Conservation (phyloP, 2,797 vertebrate species). For the Enteromius anoplus region DNA sequence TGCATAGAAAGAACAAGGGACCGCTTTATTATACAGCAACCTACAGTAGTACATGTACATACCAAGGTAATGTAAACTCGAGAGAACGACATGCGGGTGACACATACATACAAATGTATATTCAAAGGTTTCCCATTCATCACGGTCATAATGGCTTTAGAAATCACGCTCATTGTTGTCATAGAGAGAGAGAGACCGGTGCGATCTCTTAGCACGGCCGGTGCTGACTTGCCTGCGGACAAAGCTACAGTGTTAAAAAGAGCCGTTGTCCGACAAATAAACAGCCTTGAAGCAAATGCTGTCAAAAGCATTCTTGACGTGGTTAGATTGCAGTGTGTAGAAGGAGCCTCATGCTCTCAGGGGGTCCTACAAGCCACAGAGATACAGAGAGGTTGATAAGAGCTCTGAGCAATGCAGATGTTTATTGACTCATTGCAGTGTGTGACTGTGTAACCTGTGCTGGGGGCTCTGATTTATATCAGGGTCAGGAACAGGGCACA, state of each 20-base stretch:
- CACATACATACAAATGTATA: constrained; percentile 54
- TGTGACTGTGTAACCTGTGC: constrained; percentile 55
- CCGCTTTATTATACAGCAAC: constrained; percentile 22
- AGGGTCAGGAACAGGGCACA: constrained; percentile 47
- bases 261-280: constrained; percentile 69
- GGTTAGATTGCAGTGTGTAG: constrained; percentile 63
- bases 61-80: constrained; percentile 70
- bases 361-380: constrained; percentile 65
- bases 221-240: constrained; percentile 74
- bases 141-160: constrained; percentile 68
- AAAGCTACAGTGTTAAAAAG: constrained; percentile 64
- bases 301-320: constrained; percentile 75
- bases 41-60: constrained; percentile 28
- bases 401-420: constrained; percentile 67
- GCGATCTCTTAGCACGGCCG: constrained; percentile 66
- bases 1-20: constrained; percentile 50
- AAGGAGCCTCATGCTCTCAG: constrained; percentile 54
- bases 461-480: constrained; percentile 57
- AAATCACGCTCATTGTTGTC: constrained; percentile 69
- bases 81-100: constrained; percentile 68
- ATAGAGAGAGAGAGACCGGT: constrained; percentile 60
- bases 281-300: constrained; percentile 68
- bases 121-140: constrained; percentile 73
- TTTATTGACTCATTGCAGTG: constrained; percentile 74
- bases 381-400: constrained; percentile 74